Evolutionary conservation across 2,888 invertebrate genomes (phyloP).

Genomic region (Drosophila tripunctata): DNA sequence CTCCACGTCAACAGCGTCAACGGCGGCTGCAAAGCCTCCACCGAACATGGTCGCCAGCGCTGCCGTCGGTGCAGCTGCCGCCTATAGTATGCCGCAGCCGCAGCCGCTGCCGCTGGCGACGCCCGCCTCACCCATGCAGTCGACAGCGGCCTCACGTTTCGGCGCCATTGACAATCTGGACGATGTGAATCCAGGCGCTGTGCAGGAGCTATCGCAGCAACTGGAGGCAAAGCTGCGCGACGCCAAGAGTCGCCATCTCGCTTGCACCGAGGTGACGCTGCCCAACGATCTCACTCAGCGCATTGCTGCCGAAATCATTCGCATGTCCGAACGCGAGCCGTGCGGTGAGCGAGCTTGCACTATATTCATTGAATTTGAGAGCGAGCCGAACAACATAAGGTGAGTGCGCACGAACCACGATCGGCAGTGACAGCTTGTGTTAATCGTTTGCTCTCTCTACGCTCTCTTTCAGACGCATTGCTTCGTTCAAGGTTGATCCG

Average conservation of each 20-base stretch:
- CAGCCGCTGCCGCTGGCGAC: slow-evolving; percentile 41
- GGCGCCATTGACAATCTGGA: slow-evolving; percentile 68
- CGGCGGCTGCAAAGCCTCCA: slow-evolving; percentile 30
- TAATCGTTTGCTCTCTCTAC: background rate
- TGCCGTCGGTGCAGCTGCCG: slow-evolving; percentile 50
- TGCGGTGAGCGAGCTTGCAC: slow-evolving; percentile 95
- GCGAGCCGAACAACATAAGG: slow-evolving; percentile 87
- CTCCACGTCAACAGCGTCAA: no score
- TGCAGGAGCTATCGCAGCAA: slow-evolving; percentile 88
- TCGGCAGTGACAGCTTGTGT: no score
- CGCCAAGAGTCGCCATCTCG: slow-evolving; percentile 91
- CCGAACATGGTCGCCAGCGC: slow-evolving; percentile 50
- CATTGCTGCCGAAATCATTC: slow-evolving; percentile 91
- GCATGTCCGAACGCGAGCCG: slow-evolving; percentile 94
- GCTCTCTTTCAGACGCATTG: slow-evolving; percentile 87
- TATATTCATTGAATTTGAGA: slow-evolving; percentile 93
- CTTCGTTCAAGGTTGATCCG: slow-evolving; percentile 93
- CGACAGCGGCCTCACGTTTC: slow-evolving; percentile 60
- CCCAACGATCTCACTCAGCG: slow-evolving; percentile 92
- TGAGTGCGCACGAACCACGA: slow-evolving; percentile 50
- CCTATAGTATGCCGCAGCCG: slow-evolving; percentile 54
- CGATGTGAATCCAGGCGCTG: slow-evolving; percentile 80
- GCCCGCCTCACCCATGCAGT: slow-evolving; percentile 68
- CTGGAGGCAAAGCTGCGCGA: slow-evolving; percentile 91
- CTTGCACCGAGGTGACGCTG: slow-evolving; percentile 93